Base-by-base conservation (phyloP, 1,140 invertebrate genomes). In the Drosophila ironensis region DNA sequence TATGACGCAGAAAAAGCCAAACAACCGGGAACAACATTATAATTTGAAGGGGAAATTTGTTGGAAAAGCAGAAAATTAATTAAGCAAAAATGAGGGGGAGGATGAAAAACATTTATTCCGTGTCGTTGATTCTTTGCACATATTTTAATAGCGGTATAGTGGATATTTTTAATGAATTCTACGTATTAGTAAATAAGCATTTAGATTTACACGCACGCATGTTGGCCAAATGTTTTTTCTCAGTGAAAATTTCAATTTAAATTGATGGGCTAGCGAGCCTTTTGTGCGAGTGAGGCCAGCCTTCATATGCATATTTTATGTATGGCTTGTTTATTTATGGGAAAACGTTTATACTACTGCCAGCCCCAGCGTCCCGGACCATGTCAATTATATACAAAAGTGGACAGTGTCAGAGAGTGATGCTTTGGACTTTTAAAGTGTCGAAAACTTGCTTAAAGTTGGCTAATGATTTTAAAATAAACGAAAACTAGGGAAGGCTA, bases 231-330 rank as follows among this genome's bases (percentile, higher is more conserved):
- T 35, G 28, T 11, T 30, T 53, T 22, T 22, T 22, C 20, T 22
- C 20, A 3, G 54, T 52, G 17, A 17, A 72, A 59, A n/a, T n/a
- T n/a, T 73, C 45, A 66, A 66, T 73, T 73, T 73, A 35, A 73
- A 73, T 59, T 59, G 38, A 52, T 59, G 30, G 22, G 16, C 33
- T 20, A 19, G 42, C 27, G 19, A 38, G 35, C 63, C 20, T 59
- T 37, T 72, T 20, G 27, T 38, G 44, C 38, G 28, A 50, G 56
- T 63, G 25, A 24, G 59, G 44, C 19, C 56, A 54, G 50, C 20
- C 38, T 72, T 56, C 46, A 51, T 50, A 75, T 69, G 72, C 48
- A 75, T 75, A 75, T 69, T 74, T 74, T 59, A 73, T 73, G 33
- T 41, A 38, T 56, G 70, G 52, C n/a, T 59, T 47, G 53, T 73